phyloP scores from a whole-genome alignment of 2,888 invertebrate genomes.

The Colletes collaris region DNA sequence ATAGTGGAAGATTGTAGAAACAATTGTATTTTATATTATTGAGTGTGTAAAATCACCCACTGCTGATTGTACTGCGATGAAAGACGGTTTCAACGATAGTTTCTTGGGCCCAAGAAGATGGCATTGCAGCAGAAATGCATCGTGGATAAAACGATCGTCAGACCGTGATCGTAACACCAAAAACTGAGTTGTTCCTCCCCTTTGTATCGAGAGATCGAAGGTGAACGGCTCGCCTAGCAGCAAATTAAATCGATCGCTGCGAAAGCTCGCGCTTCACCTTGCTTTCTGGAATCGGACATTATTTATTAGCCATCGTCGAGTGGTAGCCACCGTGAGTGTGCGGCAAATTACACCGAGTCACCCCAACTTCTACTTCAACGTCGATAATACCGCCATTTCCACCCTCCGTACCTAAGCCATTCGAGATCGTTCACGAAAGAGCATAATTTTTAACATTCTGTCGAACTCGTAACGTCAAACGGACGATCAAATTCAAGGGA shows the following conservation, averaged over 20 bases:
- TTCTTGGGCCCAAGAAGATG: no score
- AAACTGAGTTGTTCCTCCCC: not conserved
- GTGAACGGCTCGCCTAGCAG: not conserved
- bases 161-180: no score
- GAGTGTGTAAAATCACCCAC: no score
- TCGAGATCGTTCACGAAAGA: not conserved
- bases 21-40: no score
- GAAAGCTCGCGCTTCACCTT: not conserved
- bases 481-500: no score
- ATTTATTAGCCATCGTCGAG: slow-evolving; percentile 2
- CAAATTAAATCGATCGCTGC: slow-evolving; percentile 5
- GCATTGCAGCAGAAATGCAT: no score
- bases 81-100: no score
- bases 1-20: no score
- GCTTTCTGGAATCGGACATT: slow-evolving; percentile 1
- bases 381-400: slow-evolving; percentile 3
- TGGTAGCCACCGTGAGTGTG: not conserved
- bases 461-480: no score
- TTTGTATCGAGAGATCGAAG: not conserved
- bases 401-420: not conserved
- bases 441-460: no score
- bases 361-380: not conserved
- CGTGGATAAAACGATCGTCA: no score
- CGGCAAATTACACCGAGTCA: slow-evolving; percentile 6
- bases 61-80: no score